Base-by-base conservation (phyloP, 2,888 invertebrate species). In the Antitype chi region DNA sequence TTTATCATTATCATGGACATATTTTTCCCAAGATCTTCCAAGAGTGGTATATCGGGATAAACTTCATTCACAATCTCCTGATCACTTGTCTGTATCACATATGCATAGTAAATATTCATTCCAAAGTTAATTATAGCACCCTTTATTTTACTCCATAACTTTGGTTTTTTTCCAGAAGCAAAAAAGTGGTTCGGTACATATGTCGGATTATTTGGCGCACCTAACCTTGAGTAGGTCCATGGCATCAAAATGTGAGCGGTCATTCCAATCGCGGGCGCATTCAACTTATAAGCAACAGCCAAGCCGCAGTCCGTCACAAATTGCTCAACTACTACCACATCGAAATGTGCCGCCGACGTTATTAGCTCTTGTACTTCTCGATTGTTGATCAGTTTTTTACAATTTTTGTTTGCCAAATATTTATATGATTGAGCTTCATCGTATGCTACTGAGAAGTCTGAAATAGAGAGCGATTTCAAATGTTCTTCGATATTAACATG, bases 211-310 rank as follows among this genome's bases (percentile, higher is more conserved):
- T 75, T 75, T 43, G 52, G 77, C 74, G 97, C 94, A 25, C 97
- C 97, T 83, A 97, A 94, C 79, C 97, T 94, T 86, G 96, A 94
- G 80, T 96, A 96, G 3, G 94, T 95, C 97, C 97, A 97, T 3
- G 97, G 97, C 94, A 97, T 95, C 59, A 97, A 87, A 0, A 96
- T 92, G 76, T 97, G 97, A 43, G 97, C 96, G 66, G 97, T 97
- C 23, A 97, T 91, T 2, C 95, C 97, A 7, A 97, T 92, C 4
- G 96, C 91, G 0, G 97, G 97, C n/a, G 96, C 94, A 74, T 96
- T 91, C 81, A 97, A 91, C 74, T 96, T 89, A 87, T 97, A 93
- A 0, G 97, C 97, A 69, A 97, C 90, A 1, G 96, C 97, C 83
- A 97, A 90, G 75, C 97, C 95, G 70, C 97, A 97, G 84, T 97